Evolutionary conservation across 2,113 vertebrate species (phyloP), one percentile per base, ranked within the genome.

Genomic region (Jacana jacana): DNA sequence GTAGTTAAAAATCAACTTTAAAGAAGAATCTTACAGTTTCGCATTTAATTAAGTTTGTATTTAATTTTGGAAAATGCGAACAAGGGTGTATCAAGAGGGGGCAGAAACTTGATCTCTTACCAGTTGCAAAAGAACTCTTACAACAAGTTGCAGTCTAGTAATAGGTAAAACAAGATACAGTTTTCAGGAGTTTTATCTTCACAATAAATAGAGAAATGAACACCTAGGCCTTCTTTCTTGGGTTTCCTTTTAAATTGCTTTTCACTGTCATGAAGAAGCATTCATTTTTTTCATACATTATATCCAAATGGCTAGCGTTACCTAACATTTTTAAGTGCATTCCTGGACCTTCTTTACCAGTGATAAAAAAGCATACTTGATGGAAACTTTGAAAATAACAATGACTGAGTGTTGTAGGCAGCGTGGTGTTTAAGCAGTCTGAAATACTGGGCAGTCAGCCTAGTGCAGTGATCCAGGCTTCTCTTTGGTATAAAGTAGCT

Each of bases 201-300:
- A 16, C 13, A 25, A 11, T 55, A 69, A 42, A 84, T 24, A 17
- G 25, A 39, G 37, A 68, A 81, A 22, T 77, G 10, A 81, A 61
- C 15, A 27, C 23, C 48, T 73, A 13, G 13, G 4, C 9, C 27
- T 48, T 78, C 18, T 42, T 63, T 58, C 18, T 9, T 81, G n/a
- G 2, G 0, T 46, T 75, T 71, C 55, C 28, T 70, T 55, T n/a
- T 19, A 49, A 78, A 46, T 28, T 63, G 14, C 6, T 58, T 84
- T 75, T 60, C 1, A 1, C 14, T 40, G 1, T 33, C 1, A 2
- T n/a, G 35, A 48, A 16, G 20, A n/a, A 54, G 12, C 30, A 25
- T 80, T 95, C 24, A 39, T 0, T 5, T 42, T 91, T 76, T 77
- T 42, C 23, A 4, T 69, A 12, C 58, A 18, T 79, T 64, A 10